These are phyloP conservation scores for Aplysia californica DNA, from an alignment of 1,140 invertebrate species.

Conservation along the genomic window DNA sequence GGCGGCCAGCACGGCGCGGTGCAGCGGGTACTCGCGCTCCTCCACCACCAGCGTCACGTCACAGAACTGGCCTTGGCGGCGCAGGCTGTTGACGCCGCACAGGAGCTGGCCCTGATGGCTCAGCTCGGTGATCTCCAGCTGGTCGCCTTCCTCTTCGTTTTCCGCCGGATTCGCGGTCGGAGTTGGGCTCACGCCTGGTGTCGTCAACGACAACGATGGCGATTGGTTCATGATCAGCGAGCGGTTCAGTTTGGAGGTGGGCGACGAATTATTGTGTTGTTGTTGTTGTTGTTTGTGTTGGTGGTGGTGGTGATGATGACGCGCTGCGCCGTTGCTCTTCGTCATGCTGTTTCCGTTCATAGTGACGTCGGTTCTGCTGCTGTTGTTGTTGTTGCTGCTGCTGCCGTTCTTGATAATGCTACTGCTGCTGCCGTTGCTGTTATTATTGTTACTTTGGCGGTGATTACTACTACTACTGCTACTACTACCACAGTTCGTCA, in stretches of 20 bases:
- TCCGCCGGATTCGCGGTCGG: not conserved
- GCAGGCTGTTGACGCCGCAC: constrained; percentile 74
- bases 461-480: not conserved
- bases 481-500: not conserved
- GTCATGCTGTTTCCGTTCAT: not conserved
- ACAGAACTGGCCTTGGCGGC: constrained; percentile 82
- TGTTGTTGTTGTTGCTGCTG: not conserved
- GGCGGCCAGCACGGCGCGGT: constrained; percentile 81
- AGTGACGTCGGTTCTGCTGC: not conserved
- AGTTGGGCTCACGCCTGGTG: not conserved
- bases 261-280: too few species aligned
- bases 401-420: not conserved
- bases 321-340: too few species aligned
- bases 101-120: constrained; percentile 27
- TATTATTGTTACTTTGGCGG: not conserved
- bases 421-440: not conserved
- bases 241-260: too few species aligned
- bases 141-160: not conserved
- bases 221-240: too few species aligned
- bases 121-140: constrained; percentile 18
- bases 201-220: too few species aligned
- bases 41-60: constrained; percentile 82
- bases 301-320: too few species aligned
- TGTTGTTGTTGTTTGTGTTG: too few species aligned
- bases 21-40: constrained; percentile 78